Conservation (phyloP, 2,888 invertebrate species). For the Netelia melanura region DNA sequence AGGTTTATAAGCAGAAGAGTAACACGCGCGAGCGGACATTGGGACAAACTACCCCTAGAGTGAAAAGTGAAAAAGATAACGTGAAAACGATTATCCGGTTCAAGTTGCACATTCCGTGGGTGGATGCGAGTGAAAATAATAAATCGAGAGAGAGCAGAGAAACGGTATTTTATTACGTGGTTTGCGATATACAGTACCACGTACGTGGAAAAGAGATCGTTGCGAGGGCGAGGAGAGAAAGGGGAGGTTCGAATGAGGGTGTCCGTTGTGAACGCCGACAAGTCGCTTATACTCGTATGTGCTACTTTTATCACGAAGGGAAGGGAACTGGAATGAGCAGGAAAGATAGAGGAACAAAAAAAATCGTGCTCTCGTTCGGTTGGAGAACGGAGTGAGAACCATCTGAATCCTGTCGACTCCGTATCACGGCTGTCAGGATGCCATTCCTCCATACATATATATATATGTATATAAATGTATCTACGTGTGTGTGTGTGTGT, state of each 20-base stretch:
- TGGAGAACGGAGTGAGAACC: slow-evolving; percentile 46
- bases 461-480: neutral
- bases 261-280: slow-evolving; percentile 59
- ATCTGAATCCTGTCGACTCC: slow-evolving; percentile 53
- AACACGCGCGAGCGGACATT: too few relatives aligned
- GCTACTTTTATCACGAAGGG: slow-evolving; percentile 62
- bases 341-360: slow-evolving; percentile 28
- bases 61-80: too few relatives aligned
- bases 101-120: too few relatives aligned
- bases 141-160: neutral
- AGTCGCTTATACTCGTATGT: slow-evolving; percentile 60
- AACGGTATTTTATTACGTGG: slow-evolving; percentile 36
- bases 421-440: slow-evolving; percentile 50
- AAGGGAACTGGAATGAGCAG: slow-evolving; percentile 31
- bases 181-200: slow-evolving; percentile 6
- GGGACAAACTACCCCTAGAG: too few relatives aligned
- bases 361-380: slow-evolving; percentile 2
- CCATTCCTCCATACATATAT: slow-evolving; percentile 25
- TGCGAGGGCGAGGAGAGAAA: slow-evolving; percentile 53
- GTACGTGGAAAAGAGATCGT: neutral
- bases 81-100: too few relatives aligned
- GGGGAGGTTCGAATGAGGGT: slow-evolving; percentile 60
- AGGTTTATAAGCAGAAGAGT: too few relatives aligned
- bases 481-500: neutral
- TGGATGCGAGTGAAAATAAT: neutral